Evolutionary conservation across 1,140 invertebrate genomes (phyloP), one percentile per base, ranked within the genome.

Genomic region (Drosophila grimshawi): DNA sequence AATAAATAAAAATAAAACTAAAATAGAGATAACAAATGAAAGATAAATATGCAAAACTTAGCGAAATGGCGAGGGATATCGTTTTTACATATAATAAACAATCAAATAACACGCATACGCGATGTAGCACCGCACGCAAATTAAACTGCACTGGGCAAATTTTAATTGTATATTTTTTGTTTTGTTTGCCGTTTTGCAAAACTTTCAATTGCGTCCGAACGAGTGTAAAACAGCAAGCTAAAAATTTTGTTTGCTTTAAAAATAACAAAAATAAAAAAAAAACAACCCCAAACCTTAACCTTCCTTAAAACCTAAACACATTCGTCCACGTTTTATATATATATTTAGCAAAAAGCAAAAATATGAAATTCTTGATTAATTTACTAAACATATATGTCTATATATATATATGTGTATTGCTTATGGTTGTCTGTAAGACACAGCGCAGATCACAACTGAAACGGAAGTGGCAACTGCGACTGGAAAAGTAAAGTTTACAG

Each of bases 21-120:
- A 62, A 48, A 45, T 19, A 19, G 19, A 51, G 60, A 68, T 64
- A 70, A 48, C 41, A 56, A n/a, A 49, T 27, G 27, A 61, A 39
- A 72, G 76, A 61, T 51, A 48, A 43, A 48, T 41, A 73, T 74
- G 64, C 37, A 68, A 67, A 61, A 66, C 61, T 68, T 66, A 73
- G 45, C 61, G 46, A 75, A 75, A 51, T 61, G 65, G 49, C 76
- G n/a, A 53, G 49, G 55, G 48, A 63, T 60, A 72, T 55, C 41
- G 35, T 39, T 70, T 59, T 59, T 43, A 41, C 57, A 45, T 45
- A 65, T 68, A 59, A 52, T 43, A 57, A 35, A 56, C 56, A 59
- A 51, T 48, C 55, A 75, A 74, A 78, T 77, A 81, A 66, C 68
- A 81, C 74, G 74, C 79, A 81, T 81, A 81, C 80, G 79, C 74